Evolutionary conservation across 2,888 invertebrate species (phyloP), one percentile per base, ranked within the genome.

Genomic region (Malthinus seriepunctatus): DNA sequence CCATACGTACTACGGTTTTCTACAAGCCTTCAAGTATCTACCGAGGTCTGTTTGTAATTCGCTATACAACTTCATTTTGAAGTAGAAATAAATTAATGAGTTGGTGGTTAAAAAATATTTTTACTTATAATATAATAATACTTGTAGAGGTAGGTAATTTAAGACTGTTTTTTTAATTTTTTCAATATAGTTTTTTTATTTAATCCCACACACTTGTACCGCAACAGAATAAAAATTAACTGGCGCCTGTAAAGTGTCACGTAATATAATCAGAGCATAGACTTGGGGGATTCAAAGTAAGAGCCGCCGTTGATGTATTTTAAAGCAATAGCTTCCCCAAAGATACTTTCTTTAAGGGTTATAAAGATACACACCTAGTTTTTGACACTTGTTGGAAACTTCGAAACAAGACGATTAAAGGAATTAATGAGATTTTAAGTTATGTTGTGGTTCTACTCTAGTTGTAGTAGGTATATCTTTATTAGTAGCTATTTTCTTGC

Each of bases 221-320:
- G 47, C 12, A 14, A 39, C 8, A 31, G 32, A 50, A 42, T 49
- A 57, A 60, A 63, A 60, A 23, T 23, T 57, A 51, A 49, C 37
- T 60, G 63, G 63, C 63, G 63, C 63, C 63, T 63, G 63, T 60
- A 46, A 51, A 60, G 51, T 60, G 63, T 63, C 60, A 63, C 60
- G 48, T 56, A 63, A 54, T 54, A 51, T 46, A 59, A 63, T 60
- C 62, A 53, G 50, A 53, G 55, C 59, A 51, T 46, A 51, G 52
- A 59, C 50, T 59, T 11, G 34, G 14, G n/a, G 23, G 49, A 45
- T 49, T 62, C 62, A 63, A 63, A 63, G 62, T 46, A 45, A 51
- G 42, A 56, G 56, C 59, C 62, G 62, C 55, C 62, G 42, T 35
- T 31, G 46, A 42, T 38, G 15, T 14, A 23, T 23, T 23, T 23